Evolutionary conservation across 2,113 vertebrate genomes (phyloP), one percentile per base, ranked within the genome.

Genomic region (Heterotis niloticus): DNA sequence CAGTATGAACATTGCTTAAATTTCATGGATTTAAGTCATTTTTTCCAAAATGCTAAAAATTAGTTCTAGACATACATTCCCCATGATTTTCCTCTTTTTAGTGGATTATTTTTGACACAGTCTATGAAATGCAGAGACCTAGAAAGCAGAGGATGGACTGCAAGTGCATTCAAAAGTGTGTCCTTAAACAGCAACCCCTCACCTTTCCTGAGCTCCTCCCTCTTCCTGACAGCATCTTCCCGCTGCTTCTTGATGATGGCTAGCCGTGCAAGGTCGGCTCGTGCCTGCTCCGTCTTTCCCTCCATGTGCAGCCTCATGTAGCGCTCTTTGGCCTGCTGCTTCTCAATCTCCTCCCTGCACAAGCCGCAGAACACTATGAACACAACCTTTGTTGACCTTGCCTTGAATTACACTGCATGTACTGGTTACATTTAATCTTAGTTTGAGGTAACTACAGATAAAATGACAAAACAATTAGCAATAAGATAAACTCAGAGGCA

Each of bases 221-320:
- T 88, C 85, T 94, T 94, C 80, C 78, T 90, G 18, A 91, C 92
- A 9, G 93, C 92, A 0, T 94, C 93, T 83, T 94, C 93, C 54
- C 93, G 88, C 87, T 94, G 91, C 83, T 94, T 93, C 78, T 92
- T 93, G 82, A 94, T 92, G 78, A 94, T 93, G 65, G 92, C 93
- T 75, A 94, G 87, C 66, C 93, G 86, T 79, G 93, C 93, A 14
- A 94, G 87, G 82, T 94, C 93, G 0, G 93, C 90, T 28, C 82
- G 86, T 29, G 92, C 93, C 86, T 94, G 92, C 0, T 94, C 93
- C 0, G 93, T 94, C 88, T 94, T 94, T 18, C 93, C 93, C 82
- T 93, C 93, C 0, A 92, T 86, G 78, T 94, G 93, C 18, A 94
- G 89, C 84, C 94, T 94, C 92, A 91, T 93, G 83, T 92, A 93